These are phyloP conservation scores for Rhodinocichla rosea DNA, from an alignment of 2,113 vertebrate species.

Conservation along the genomic window DNA sequence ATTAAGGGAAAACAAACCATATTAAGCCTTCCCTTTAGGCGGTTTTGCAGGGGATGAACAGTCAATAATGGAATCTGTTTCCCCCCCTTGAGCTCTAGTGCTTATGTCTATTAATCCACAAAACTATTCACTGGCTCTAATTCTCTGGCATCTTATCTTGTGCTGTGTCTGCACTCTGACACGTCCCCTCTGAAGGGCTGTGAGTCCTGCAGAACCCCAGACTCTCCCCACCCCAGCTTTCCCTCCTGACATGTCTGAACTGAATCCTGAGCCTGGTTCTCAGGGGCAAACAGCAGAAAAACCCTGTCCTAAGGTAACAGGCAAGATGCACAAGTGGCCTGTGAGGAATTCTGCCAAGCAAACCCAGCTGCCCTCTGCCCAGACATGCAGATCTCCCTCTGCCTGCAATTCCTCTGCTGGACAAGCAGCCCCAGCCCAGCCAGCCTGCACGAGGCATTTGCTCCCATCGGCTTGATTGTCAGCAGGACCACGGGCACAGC, in stretches of 20 bases:
- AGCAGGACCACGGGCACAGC: neutral
- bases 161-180: neutral
- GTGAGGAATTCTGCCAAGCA: neutral
- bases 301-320: neutral
- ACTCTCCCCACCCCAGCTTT: neutral
- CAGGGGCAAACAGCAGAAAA: neutral
- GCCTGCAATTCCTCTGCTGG: neutral
- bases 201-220: neutral
- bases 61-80: conserved; percentile 15
- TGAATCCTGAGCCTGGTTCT: neutral
- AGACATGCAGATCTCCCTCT: neutral
- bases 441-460: neutral
- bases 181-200: neutral
- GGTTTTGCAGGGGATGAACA: conserved; percentile 11
- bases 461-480: neutral
- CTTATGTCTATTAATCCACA: conserved; percentile 40
- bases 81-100: neutral
- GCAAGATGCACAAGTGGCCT: neutral
- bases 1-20: conserved; percentile 27
- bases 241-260: neutral
- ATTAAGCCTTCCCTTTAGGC: neutral
- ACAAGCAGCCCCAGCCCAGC: neutral
- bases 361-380: neutral
- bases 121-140: conserved; percentile 14
- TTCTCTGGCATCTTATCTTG: conserved; percentile 8